These are phyloP conservation scores for Nemopilema nomurai DNA, from an alignment of 30 jellyfish, hydroid and myxozoan genomes.

Conservation along the genomic window DNA sequence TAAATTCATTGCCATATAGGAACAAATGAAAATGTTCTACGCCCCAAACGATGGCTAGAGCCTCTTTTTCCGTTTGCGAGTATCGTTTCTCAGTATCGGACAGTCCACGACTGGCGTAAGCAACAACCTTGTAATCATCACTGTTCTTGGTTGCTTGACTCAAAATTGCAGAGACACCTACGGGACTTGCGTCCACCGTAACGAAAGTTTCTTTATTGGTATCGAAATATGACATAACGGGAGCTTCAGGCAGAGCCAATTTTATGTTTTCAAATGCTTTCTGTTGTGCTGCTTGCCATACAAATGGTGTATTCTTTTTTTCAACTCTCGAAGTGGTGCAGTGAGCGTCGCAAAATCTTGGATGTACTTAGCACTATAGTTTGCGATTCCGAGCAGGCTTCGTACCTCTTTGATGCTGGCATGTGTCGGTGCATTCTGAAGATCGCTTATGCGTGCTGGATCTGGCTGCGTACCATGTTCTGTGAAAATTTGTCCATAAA, in stretches of 20 bases:
- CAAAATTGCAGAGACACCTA: constrained; percentile 42
- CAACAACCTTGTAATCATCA: constrained; percentile 14
- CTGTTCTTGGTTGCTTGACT: background rate
- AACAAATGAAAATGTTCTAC: constrained; percentile 32
- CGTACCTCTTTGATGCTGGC: constrained; percentile 14
- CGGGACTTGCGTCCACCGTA: constrained; percentile 51
- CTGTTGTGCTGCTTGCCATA: constrained; percentile 35
- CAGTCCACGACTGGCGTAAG: constrained; percentile 30
- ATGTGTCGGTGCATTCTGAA: constrained; percentile 3
- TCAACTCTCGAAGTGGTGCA: constrained; percentile 40
- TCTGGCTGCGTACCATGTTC: constrained; percentile 49
- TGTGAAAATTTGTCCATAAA: constrained; percentile 4
- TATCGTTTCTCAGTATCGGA: constrained; percentile 23
- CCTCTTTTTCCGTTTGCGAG: constrained; percentile 60
- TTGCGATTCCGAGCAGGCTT: constrained; percentile 35
- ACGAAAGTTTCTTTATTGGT: constrained; percentile 11
- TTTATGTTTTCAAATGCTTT: constrained; percentile 26
- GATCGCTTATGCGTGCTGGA: constrained; percentile 30
- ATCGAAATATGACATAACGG: constrained; percentile 43
- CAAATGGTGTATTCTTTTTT: constrained; percentile 13
- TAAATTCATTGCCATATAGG: constrained; percentile 30
- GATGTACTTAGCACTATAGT: constrained; percentile 17
- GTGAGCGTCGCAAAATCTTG: constrained; percentile 35
- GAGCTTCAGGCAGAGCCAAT: constrained; percentile 14
- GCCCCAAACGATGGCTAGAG: constrained; percentile 39